Percentiles rank a stretch among this genome's conserved stretches.
Conservation (phyloP, 2,113 vertebrate species). For the Anolis carolinensis region DNA sequence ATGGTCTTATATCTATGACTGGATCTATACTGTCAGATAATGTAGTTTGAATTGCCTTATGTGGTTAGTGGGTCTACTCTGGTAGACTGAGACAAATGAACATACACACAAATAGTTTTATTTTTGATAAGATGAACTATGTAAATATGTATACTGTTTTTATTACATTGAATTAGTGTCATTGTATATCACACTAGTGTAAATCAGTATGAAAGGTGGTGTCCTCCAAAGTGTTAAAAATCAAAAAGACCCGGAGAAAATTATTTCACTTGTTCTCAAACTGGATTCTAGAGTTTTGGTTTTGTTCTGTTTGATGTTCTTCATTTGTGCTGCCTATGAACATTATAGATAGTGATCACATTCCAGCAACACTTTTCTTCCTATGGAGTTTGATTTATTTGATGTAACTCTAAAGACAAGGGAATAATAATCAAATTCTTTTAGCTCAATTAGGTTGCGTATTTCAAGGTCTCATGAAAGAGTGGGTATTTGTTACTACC, state of each 20-base stretch:
- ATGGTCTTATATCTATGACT: too few relatives aligned
- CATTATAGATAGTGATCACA: not conserved
- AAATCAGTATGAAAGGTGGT: not conserved
- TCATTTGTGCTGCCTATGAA: not conserved
- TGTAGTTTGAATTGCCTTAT: too few relatives aligned
- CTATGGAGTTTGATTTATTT: not conserved
- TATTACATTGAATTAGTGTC: not conserved
- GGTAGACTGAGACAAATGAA: too few relatives aligned
- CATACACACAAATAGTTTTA: too few relatives aligned
- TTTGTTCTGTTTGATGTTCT: not conserved
- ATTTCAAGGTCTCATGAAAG: not conserved
- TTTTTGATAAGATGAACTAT: too few relatives aligned
- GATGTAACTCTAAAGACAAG: not conserved
- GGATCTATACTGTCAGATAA: too few relatives aligned
- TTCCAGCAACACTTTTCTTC: not conserved
- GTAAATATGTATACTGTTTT: not conserved
- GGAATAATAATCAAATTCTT: not conserved
- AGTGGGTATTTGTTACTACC: not conserved
- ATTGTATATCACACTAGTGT: too few relatives aligned
- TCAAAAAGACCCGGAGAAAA: not conserved
- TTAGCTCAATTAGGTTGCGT: not conserved
- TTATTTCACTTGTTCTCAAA: not conserved
- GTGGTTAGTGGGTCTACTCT: too few relatives aligned
- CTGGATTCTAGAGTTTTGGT: not conserved
- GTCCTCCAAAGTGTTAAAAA: not conserved